Percentiles rank a stretch among this genome's conserved stretches.
Conservation (phyloP, 2,797 vertebrate species). For the Peromyscus attwateri region DNA sequence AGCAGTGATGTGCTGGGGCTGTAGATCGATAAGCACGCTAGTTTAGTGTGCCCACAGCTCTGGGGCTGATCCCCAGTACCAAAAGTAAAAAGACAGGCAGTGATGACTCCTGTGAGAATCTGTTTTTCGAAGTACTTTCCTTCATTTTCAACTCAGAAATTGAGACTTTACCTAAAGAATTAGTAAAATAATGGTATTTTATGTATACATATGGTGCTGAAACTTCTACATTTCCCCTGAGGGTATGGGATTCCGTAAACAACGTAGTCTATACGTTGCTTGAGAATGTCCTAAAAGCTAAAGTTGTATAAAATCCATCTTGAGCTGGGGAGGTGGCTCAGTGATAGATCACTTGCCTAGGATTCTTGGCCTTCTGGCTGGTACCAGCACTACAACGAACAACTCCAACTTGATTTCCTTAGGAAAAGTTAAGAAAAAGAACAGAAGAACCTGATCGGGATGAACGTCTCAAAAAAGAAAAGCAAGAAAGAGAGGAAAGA, state of each 20-base stretch:
- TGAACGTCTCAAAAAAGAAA: constrained; percentile 92
- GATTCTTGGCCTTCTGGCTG: not conserved
- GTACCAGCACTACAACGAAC: not conserved
- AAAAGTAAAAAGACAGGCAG: not conserved
- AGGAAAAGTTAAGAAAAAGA: constrained; percentile 92
- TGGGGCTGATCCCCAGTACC: not conserved
- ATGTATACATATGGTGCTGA: not conserved
- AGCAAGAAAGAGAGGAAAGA: constrained; percentile 92
- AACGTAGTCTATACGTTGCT: not conserved
- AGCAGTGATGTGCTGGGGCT: not conserved
- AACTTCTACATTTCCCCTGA: constrained; percentile 33
- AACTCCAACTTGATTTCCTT: constrained; percentile 62
- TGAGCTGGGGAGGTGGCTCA: not conserved
- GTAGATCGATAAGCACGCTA: not conserved
- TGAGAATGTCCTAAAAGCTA: not conserved
- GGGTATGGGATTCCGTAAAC: not conserved
- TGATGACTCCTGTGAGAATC: constrained; percentile 9
- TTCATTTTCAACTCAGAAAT: constrained; percentile 33
- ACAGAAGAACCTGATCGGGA: constrained; percentile 95
- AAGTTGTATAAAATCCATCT: not conserved
- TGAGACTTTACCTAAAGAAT: constrained; percentile 29
- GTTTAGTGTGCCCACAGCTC: not conserved
- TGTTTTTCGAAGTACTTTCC: not conserved
- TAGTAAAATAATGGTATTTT: not conserved
- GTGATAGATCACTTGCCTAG: not conserved